These are phyloP conservation scores for Colletes gigas DNA, from an alignment of 1,140 invertebrate genomes.

Conservation along the genomic window DNA sequence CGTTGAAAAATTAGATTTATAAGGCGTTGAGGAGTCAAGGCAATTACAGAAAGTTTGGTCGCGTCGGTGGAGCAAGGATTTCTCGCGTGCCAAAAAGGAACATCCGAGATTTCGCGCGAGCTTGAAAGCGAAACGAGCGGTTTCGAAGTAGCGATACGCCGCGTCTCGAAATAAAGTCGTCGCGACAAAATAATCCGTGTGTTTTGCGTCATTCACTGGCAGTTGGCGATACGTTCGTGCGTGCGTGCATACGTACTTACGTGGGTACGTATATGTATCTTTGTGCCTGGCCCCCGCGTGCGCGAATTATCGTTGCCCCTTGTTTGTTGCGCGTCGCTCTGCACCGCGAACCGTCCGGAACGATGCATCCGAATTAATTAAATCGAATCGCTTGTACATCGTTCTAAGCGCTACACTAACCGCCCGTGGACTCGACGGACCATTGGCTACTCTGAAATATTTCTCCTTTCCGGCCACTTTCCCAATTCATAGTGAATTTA, in stretches of 20 bases:
- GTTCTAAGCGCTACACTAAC: too few species aligned
- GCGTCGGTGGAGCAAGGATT: conserved; percentile 5
- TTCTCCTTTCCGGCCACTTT: neutral
- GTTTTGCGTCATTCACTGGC: conserved; percentile 73
- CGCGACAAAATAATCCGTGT: conserved; percentile 72
- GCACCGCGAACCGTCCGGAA: conserved; percentile 1
- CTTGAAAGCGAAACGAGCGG: conserved; percentile 2
- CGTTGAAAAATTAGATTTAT: too few species aligned
- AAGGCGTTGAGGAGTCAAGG: too few species aligned
- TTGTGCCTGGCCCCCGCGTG: neutral
- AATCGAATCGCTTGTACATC: conserved; percentile 20
- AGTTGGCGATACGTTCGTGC: conserved; percentile 6
- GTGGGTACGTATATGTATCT: neutral
- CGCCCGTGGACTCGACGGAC: neutral
- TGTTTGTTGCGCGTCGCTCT: conserved; percentile 25
- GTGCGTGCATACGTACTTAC: neutral
- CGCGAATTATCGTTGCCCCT: conserved; percentile 14
- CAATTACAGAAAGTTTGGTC: neutral
- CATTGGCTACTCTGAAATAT: neutral
- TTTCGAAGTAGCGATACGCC: conserved; percentile 13
- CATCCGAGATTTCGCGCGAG: conserved; percentile 7
- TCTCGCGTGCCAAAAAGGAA: conserved; percentile 13
- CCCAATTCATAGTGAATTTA: too few species aligned
- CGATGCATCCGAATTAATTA: conserved; percentile 45
- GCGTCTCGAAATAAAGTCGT: conserved; percentile 71